phyloP scores from a whole-genome alignment of 2,797 vertebrate species.

The Mico argentatus region DNA sequence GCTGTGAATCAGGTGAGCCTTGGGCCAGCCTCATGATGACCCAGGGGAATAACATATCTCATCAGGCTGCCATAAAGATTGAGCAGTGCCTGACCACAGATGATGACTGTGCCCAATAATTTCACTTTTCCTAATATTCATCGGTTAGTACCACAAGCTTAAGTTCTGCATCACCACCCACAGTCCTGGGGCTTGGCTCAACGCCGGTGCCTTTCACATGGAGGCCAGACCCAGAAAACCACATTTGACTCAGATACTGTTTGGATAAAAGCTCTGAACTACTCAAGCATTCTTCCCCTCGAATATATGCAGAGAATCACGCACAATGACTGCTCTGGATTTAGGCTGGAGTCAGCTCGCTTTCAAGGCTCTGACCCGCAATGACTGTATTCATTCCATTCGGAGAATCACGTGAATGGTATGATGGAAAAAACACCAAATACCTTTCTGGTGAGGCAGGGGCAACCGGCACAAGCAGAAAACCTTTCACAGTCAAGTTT shows the following conservation, averaged over 20 bases:
- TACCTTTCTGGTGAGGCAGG: neutral
- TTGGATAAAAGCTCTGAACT: neutral
- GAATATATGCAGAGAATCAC: neutral
- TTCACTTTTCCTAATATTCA: accelerated
- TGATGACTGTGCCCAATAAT: accelerated
- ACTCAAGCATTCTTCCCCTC: neutral
- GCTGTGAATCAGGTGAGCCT: neutral
- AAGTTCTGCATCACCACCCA: accelerated
- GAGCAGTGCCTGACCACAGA: neutral
- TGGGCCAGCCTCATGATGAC: accelerated
- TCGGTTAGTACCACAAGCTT: accelerated
- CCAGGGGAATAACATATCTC: accelerated
- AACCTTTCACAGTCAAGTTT: neutral
- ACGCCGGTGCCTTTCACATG: neutral
- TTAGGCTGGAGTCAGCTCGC: neutral
- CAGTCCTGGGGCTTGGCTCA: neutral
- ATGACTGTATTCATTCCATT: neutral
- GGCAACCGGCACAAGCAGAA: neutral
- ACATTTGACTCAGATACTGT: neutral
- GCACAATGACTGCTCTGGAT: neutral
- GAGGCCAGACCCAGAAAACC: neutral
- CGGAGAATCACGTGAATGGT: neutral
- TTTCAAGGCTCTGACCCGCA: neutral
- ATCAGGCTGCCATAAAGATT: accelerated
- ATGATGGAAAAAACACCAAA: neutral